Base-by-base conservation (phyloP, 2,797 vertebrate species). In the Euphonia xanthogaster region DNA sequence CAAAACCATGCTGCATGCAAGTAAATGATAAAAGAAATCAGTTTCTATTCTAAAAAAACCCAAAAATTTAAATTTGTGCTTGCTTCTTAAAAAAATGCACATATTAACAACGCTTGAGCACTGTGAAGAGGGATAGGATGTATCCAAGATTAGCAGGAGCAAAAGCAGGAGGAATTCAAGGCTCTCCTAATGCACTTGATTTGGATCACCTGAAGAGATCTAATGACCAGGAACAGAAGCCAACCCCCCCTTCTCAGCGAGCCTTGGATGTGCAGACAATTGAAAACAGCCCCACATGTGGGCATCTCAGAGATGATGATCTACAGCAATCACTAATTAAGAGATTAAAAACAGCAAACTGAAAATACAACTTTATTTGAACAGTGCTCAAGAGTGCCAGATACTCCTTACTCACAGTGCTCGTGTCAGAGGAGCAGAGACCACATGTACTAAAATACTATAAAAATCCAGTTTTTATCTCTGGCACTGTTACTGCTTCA, bases 211-310 rank as follows among this genome's bases (percentile, higher is more conserved):
- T 35, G 31, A 60, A 79, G 37, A 30, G 35, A 53, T 37, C 39
- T 33, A 54, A 72, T 24, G 18, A 73, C n/a, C 44, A 67, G 30
- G 30, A 92, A 35, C 5, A 62, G 73, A 85, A 54, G 53, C 23
- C 54, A 67, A 9, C 0, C 18, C 15, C 21, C 10, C 0, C 0
- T 10, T 57, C 76, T 40, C 55, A 48, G 15, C 9, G 31, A 45
- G 60, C 21, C 72, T 31, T 31, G n/a, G 57, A 42, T 20, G 16
- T 6, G 23, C 31, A 63, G 68, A 33, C 55, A 40, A 10, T 3
- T 31, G 28, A 25, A 54, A 86, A 57, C 44, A 83, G 48, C 12
- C 12, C 10, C 55, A 66, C 55, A 66, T 0, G 0, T 3, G 50
- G 55, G 55, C 63, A 76, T 14, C 39, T 10, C 2, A 12, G 44